Conservation (phyloP, 35 echinoderm and acorn worm species). For the Stichopus chloronotus region DNA sequence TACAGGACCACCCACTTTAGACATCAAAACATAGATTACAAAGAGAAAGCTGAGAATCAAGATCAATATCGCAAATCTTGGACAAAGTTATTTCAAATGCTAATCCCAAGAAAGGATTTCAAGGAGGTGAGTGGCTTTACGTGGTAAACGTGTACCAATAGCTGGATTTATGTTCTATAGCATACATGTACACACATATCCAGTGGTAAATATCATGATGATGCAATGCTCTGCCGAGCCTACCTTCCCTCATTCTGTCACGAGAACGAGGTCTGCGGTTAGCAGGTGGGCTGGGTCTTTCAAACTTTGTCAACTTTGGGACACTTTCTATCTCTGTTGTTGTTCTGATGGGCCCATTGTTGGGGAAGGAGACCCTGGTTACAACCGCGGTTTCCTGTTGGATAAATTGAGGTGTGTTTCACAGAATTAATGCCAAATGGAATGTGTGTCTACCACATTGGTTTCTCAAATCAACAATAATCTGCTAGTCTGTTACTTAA, state of each 20-base stretch:
- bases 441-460: not conserved
- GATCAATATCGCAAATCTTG: too few relatives aligned
- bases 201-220: too few relatives aligned
- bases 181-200: too few relatives aligned
- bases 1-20: too few relatives aligned
- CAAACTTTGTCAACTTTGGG: constrained; percentile 60
- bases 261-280: constrained; percentile 50
- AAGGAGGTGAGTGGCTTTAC: too few relatives aligned
- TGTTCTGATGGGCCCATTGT: constrained; percentile 66
- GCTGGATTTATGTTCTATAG: too few relatives aligned
- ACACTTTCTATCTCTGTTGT: constrained; percentile 68
- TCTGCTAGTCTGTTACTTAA: not conserved
- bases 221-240: not conserved
- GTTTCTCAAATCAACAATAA: not conserved
- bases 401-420: not conserved
- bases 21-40: too few relatives aligned
- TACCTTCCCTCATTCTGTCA: constrained; percentile 36
- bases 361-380: constrained; percentile 84
- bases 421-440: not conserved
- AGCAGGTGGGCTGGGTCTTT: constrained; percentile 33
- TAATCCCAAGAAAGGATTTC: too few relatives aligned
- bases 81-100: too few relatives aligned
- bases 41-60: too few relatives aligned
- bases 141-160: too few relatives aligned
- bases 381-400: constrained; percentile 85